Percentiles rank a stretch among this genome's conserved stretches.
These are phyloP conservation scores for Andricus grossulariae DNA, from an alignment of 1,140 invertebrate species.

Conservation along the genomic window DNA sequence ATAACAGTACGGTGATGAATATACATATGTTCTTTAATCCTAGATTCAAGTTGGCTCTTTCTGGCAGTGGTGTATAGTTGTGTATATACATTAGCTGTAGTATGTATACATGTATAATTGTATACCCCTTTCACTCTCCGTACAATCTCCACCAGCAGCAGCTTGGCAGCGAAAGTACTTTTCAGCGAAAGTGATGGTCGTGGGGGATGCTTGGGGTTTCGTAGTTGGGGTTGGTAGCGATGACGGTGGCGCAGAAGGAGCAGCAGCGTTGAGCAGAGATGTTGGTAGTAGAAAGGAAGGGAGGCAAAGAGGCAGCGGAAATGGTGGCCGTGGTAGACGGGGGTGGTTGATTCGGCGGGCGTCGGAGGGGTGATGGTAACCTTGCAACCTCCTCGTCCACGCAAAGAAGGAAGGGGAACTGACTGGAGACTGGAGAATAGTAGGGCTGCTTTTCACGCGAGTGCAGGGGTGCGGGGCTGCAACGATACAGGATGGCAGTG, in stretches of 20 bases:
- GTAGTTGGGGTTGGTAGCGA: constrained; percentile 33
- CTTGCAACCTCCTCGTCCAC: constrained; percentile 69
- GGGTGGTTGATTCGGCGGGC: constrained; percentile 40
- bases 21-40: too few species aligned
- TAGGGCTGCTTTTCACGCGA: constrained; percentile 47
- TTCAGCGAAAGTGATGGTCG: constrained; percentile 70
- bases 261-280: constrained; percentile 24
- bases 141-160: constrained; percentile 32
- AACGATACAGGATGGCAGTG: constrained; percentile 68
- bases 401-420: constrained; percentile 64
- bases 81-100: too few species aligned
- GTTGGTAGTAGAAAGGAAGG: constrained; percentile 32
- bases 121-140: constrained; percentile 48
- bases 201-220: constrained; percentile 49
- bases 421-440: constrained; percentile 58
- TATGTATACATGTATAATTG: constrained; percentile 7
- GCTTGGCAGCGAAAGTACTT: constrained; percentile 61
- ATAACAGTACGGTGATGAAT: too few species aligned
- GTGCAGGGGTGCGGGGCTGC: constrained; percentile 51
- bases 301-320: constrained; percentile 38
- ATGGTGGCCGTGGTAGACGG: constrained; percentile 45
- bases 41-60: too few species aligned
- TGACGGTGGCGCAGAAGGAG: constrained; percentile 47
- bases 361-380: constrained; percentile 62
- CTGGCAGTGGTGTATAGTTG: too few species aligned